Percentiles rank a stretch among this genome's conserved stretches.
These are phyloP conservation scores for Ceratina japonica DNA, from an alignment of 1,140 invertebrate species.

Conservation along the genomic window DNA sequence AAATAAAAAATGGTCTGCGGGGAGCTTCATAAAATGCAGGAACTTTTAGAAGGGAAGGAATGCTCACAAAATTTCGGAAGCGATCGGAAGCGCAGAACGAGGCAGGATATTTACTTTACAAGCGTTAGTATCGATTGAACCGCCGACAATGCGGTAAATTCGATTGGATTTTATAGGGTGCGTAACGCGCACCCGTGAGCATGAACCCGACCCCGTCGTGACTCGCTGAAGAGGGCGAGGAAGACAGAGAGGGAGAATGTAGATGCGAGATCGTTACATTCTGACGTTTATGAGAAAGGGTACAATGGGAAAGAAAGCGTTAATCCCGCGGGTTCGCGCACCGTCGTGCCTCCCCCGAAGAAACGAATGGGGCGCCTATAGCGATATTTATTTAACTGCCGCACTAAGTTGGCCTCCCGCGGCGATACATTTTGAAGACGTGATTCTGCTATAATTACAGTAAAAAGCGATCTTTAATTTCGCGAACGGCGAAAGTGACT, in stretches of 20 bases:
- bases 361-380: slow-evolving; percentile 62
- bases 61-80: slow-evolving; percentile 1
- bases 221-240: not conserved
- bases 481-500: slow-evolving; percentile 50
- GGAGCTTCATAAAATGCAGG: too few species aligned
- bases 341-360: slow-evolving; percentile 60
- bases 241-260: too few species aligned
- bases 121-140: slow-evolving; percentile 21
- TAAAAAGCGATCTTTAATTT: slow-evolving; percentile 72
- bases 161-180: slow-evolving; percentile 53
- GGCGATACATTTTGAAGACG: slow-evolving; percentile 68
- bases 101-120: not conserved
- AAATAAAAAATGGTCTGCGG: too few species aligned
- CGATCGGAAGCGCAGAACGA: not conserved
- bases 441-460: slow-evolving; percentile 71
- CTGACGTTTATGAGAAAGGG: slow-evolving; percentile 52
- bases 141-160: slow-evolving; percentile 45
- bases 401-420: slow-evolving; percentile 69
- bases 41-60: not conserved
- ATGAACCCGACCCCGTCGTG: not conserved
- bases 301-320: slow-evolving; percentile 62
- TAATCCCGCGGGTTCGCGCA: slow-evolving; percentile 45
- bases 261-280: slow-evolving; percentile 31
- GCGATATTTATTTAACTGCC: slow-evolving; percentile 72
- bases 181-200: slow-evolving; percentile 43